Evolutionary conservation across 64 coral and sea anemone genomes (phyloP), one percentile per base, ranked within the genome.

Genomic region (Platygyra sinensis): DNA sequence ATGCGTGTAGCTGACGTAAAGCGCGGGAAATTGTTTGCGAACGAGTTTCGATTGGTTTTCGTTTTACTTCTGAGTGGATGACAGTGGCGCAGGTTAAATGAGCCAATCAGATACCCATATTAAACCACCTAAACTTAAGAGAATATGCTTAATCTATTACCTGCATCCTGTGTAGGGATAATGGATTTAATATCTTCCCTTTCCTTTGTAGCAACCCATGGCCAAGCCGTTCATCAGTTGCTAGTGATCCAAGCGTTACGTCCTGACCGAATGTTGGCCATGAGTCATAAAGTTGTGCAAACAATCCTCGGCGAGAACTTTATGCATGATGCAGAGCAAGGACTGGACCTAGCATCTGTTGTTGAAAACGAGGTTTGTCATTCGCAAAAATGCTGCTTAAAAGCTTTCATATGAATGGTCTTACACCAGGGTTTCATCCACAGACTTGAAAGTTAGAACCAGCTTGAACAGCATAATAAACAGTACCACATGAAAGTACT

Each of bases 321-420:
- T 79, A 95, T 99, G 97, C 94, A 95, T 31, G 88, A 89, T 46
- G 94, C 97, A 27, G 97, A 99, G 83, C 94, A 99, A 72, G 97
- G 91, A 86, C 91, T 99, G 13, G 94, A 99, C 79, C 78, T 99
- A 49, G 91, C 88, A 42, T 79, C 77, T 25, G 94, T 99, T 22
- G 97, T 99, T 18, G 97, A 99, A 42, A 93, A 99, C n/a, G 97
- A 99, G 97, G 97, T 99, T 31, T 75, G 81, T 39, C 3, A 8
- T 5, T 7, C 3, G 15, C n/a, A 5, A 6, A 69, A 27, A 2
- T 69, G 10, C 65, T 69, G 22, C 65, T 27, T 22, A 27, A 11
- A 11, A 29, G 65, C 65, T 5, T 69, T 27, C 65, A 25, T 69
- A 0, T n/a, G 25, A 69, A 69, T 69, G 63, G 63, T 67, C n/a